phyloP scores from a whole-genome alignment of 1,140 invertebrate genomes.

The Oryzaephilus surinamensis region DNA sequence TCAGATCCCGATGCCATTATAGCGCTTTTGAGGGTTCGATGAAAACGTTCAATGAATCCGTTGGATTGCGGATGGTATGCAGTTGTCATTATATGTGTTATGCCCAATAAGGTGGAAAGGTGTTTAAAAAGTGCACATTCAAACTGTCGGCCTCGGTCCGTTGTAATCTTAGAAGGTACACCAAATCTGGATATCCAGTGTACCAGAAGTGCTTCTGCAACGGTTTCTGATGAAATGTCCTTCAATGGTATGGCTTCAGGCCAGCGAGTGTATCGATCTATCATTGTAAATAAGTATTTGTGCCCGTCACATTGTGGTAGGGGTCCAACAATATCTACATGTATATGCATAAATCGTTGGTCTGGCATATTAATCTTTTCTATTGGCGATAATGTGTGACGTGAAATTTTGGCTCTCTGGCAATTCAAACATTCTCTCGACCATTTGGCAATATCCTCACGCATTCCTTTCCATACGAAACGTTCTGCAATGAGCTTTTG shows the following conservation, averaged over 20 bases:
- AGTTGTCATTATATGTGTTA: not conserved
- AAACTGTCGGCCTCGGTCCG: conserved; percentile 37
- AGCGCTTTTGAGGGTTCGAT: conserved; percentile 37
- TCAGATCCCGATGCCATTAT: no score
- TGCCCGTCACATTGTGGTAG: conserved; percentile 30
- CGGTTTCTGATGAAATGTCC: conserved; percentile 29
- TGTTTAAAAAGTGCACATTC: conserved; percentile 9
- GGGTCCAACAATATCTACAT: conserved; percentile 42
- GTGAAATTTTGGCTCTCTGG: conserved; percentile 25
- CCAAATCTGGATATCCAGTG: conserved; percentile 35
- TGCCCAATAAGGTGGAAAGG: not conserved
- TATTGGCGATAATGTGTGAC: conserved; percentile 9
- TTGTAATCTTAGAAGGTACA: conserved; percentile 30
- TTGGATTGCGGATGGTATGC: not conserved
- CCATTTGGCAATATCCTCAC: conserved; percentile 20
- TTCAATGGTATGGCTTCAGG: conserved; percentile 33
- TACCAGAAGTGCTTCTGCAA: conserved; percentile 22
- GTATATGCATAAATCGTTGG: conserved; percentile 28
- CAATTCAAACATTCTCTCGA: conserved; percentile 19
- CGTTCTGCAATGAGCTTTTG: conserved; percentile 8
- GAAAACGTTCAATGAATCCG: conserved; percentile 6
- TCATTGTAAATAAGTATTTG: conserved; percentile 35
- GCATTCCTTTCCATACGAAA: conserved; percentile 23
- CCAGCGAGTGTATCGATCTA: conserved; percentile 39
- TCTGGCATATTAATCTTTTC: conserved; percentile 3